Base-by-base conservation (phyloP, 2,888 invertebrate genomes). In the Cyaniris semiargus region DNA sequence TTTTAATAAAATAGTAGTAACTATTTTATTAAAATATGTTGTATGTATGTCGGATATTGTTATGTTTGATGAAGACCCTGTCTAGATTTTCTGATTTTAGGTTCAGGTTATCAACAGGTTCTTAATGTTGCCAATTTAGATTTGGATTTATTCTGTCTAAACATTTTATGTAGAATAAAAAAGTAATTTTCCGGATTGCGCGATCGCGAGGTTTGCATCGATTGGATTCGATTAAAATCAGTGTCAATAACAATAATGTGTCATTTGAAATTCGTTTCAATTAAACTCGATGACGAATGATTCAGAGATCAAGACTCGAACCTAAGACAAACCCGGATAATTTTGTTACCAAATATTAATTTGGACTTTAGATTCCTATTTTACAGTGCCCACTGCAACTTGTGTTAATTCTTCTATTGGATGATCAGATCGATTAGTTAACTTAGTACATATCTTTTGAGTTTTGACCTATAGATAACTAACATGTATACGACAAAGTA, bases 391-490 rank as follows among this genome's bases (percentile, higher is more conserved):
- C 13, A 44, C 13, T 58, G 27, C 60, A 2, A 13, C 23, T 66
- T 21, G 4, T 27, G 27, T 27, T 66, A 27, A 27, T 66, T 66
- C 13, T 23, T 66, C 1, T 15, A 66, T 66, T 13, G 27, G 23
- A 27, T 66, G 27, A 27, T 23, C 66, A 27, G 27, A 23, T 66
- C 66, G 23, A 66, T 23, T 23, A 27, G 66, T 66, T 66, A 27
- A 66, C 27, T 15, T 66, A 66, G 27, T 27, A 38, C 38, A 38
- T 38, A 27, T 66, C 66, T 66, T 66, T 27, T 66, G 66, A 66
- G 23, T 66, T 66, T 18, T 66, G 66, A 66, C 66, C 66, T 66
- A 27, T 15, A 66, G 66, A 66, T 66, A 66, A 66, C 66, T 15
- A 27, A 13, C 27, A 6, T 15, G 3, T 27, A 27, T 15, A 27